Conservation (phyloP, 1,140 invertebrate genomes). For the Anadara kagoshimensis region DNA sequence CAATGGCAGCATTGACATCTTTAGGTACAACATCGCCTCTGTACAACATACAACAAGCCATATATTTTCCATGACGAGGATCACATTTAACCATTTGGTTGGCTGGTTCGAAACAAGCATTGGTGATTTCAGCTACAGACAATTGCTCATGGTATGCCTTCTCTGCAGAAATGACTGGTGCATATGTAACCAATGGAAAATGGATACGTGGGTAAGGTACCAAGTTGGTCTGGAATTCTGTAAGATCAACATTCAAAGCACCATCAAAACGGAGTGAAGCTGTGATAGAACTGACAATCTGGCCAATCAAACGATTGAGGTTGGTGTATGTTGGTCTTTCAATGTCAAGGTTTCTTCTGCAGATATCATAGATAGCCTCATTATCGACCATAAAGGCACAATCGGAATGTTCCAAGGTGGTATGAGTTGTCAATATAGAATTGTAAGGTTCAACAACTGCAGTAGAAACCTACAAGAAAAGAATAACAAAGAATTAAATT, state of each 20-base stretch:
- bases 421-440: constrained; percentile 73
- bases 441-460: constrained; percentile 74
- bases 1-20: constrained; percentile 89
- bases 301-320: constrained; percentile 69
- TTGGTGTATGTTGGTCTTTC: constrained; percentile 80
- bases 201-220: constrained; percentile 73
- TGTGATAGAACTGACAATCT: constrained; percentile 86
- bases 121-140: constrained; percentile 83
- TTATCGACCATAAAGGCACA: constrained; percentile 78
- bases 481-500: background rate
- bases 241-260: constrained; percentile 86
- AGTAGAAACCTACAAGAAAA: constrained; percentile 77
- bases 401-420: constrained; percentile 83
- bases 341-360: constrained; percentile 89
- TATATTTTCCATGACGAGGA: constrained; percentile 92
- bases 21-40: constrained; percentile 79
- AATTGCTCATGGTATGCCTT: constrained; percentile 74
- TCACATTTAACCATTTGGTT: constrained; percentile 96
- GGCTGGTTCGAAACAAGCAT: constrained; percentile 87
- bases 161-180: constrained; percentile 70
- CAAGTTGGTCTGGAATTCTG: constrained; percentile 84
- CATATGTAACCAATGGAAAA: constrained; percentile 71
- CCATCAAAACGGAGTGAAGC: constrained; percentile 89
- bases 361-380: constrained; percentile 84
- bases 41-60: constrained; percentile 81